Conservation (phyloP, 1,140 invertebrate genomes). For the Saccostrea cuccullata region DNA sequence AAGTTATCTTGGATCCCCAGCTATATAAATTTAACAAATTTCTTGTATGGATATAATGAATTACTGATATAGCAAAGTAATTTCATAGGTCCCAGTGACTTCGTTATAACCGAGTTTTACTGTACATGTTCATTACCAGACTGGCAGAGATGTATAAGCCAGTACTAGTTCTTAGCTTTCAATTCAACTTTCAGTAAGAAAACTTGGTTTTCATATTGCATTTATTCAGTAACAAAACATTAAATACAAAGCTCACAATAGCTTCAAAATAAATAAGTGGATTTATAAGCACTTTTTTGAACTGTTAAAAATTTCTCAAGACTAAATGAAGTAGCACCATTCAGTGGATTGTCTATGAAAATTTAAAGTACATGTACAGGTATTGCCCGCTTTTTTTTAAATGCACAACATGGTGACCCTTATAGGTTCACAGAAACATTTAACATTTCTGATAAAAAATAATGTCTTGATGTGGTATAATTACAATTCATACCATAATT, state of each 20-base stretch:
- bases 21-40: too few relatives aligned
- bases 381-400: neutral
- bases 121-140: too few relatives aligned
- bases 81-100: too few relatives aligned
- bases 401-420: neutral
- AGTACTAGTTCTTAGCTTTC: too few relatives aligned
- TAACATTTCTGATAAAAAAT: too few relatives aligned
- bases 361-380: neutral
- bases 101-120: too few relatives aligned
- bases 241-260: neutral
- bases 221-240: conserved; percentile 29
- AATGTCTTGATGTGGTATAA: too few relatives aligned
- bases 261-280: conserved; percentile 28
- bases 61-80: too few relatives aligned
- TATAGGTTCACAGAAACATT: neutral
- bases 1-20: too few relatives aligned
- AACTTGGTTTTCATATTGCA: neutral
- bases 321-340: conserved; percentile 20
- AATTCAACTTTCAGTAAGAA: neutral
- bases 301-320: neutral
- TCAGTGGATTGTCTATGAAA: conserved; percentile 4
- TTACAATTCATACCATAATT: too few relatives aligned
- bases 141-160: too few relatives aligned
- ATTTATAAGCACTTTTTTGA: neutral
- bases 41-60: too few relatives aligned